Evolutionary conservation across 2,113 vertebrate species (phyloP).

Genomic region (Sylvia atricapilla): DNA sequence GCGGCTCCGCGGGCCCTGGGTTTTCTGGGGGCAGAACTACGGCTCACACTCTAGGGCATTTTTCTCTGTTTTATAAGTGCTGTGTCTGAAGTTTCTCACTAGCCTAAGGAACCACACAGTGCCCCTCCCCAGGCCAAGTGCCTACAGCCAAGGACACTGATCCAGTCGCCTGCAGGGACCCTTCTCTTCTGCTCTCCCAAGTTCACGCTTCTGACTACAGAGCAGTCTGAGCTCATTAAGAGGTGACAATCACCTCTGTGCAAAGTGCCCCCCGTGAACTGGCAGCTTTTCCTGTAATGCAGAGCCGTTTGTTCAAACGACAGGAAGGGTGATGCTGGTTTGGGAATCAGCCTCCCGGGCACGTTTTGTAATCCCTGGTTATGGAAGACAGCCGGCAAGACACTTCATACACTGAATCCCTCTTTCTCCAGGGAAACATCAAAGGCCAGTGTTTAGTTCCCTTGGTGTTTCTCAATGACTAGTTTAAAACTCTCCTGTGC

Average conservation of each 20-base stretch:
- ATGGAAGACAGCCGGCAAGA: background rate
- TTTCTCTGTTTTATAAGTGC: background rate
- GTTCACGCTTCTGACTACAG: background rate
- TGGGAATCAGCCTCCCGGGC: background rate
- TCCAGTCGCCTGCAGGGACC: background rate
- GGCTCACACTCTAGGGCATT: background rate
- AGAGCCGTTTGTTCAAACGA: background rate
- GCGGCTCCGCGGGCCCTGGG: background rate
- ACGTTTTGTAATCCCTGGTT: accelerated
- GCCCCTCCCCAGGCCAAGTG: background rate
- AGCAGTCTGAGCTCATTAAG: background rate
- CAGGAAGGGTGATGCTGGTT: background rate
- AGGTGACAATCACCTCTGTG: background rate
- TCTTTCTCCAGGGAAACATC: background rate
- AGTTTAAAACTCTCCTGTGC: background rate
- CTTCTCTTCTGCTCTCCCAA: background rate
- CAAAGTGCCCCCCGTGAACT: background rate
- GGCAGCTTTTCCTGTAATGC: background rate
- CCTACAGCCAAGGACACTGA: background rate
- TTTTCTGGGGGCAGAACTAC: background rate
- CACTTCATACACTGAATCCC: background rate
- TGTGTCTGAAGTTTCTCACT: background rate
- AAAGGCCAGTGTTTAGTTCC: background rate
- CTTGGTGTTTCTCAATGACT: background rate
- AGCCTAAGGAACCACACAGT: background rate